Conservation (phyloP, 2,113 vertebrate genomes). For the Hippocampus comes region DNA sequence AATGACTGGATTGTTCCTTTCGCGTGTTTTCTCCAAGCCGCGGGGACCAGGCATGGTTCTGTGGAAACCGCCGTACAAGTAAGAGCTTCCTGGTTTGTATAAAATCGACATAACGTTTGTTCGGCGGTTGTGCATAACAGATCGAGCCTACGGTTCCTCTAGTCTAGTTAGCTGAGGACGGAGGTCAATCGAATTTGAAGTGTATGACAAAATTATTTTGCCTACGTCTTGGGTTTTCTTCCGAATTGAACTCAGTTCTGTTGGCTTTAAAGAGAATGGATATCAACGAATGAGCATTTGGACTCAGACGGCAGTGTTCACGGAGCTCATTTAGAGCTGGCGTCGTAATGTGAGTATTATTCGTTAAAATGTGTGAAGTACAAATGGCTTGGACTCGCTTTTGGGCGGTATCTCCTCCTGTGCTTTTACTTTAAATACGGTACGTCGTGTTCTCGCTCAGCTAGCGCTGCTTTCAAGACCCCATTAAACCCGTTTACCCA, state of each 20-base stretch:
- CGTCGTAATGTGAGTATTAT: neutral
- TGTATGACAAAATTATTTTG: conserved; percentile 8
- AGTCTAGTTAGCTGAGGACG: conserved; percentile 18
- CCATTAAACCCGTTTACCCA: neutral
- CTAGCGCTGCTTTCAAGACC: neutral
- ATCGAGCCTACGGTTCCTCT: conserved; percentile 24
- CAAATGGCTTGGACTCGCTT: neutral
- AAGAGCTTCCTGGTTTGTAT: conserved; percentile 17
- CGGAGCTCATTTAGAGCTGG: neutral
- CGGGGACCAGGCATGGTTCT: conserved; percentile 42
- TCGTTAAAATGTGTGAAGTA: neutral
- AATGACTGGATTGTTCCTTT: conserved; percentile 50
- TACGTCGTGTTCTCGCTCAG: too few relatives aligned
- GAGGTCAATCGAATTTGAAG: conserved; percentile 26
- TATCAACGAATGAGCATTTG: neutral
- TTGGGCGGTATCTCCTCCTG: neutral
- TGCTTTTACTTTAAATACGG: neutral
- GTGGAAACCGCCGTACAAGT: conserved; percentile 51
- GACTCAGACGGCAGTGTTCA: conserved; percentile 54
- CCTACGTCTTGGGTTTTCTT: neutral
- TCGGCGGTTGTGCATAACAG: neutral
- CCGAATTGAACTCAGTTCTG: neutral
- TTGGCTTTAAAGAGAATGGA: neutral
- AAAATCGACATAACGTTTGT: neutral
- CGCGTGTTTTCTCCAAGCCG: conserved; percentile 32